These are phyloP conservation scores for Gallinago paraguaiae DNA, from an alignment of 2,113 vertebrate species.

Conservation along the genomic window DNA sequence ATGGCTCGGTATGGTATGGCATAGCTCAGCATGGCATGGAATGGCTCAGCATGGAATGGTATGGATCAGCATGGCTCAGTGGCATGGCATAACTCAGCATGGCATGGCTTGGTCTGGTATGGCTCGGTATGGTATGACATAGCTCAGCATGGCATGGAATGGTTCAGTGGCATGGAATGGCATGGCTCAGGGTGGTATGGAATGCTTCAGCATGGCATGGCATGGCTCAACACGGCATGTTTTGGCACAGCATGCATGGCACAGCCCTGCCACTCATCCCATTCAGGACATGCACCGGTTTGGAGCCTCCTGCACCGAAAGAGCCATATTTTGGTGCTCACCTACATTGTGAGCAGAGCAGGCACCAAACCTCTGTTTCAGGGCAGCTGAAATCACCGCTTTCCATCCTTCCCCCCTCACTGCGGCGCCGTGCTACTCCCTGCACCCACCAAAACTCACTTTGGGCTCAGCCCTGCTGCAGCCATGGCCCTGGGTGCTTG, in stretches of 20 bases:
- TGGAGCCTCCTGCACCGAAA: background rate
- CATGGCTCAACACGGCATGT: too few species aligned
- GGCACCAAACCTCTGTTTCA: background rate
- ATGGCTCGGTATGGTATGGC: too few species aligned
- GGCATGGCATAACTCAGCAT: too few species aligned
- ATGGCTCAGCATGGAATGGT: background rate
- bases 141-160: too few species aligned
- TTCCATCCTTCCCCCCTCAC: background rate
- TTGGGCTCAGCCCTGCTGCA: background rate
- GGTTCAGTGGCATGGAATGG: too few species aligned
- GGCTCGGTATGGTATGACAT: too few species aligned
- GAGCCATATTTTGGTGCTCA: accelerated
- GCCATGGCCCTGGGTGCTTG: background rate
- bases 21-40: too few species aligned
- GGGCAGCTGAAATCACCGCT: background rate
- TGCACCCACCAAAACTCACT: background rate
- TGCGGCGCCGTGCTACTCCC: background rate
- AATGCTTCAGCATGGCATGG: too few species aligned
- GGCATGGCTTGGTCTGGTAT: too few species aligned
- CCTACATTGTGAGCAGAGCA: accelerated
- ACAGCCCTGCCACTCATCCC: background rate
- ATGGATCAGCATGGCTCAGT: background rate
- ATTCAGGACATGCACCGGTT: accelerated
- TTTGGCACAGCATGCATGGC: background rate
- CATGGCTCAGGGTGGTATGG: too few species aligned